Evolutionary conservation across 2,888 invertebrate species (phyloP).

Genomic region (Ernsta delagoae): DNA sequence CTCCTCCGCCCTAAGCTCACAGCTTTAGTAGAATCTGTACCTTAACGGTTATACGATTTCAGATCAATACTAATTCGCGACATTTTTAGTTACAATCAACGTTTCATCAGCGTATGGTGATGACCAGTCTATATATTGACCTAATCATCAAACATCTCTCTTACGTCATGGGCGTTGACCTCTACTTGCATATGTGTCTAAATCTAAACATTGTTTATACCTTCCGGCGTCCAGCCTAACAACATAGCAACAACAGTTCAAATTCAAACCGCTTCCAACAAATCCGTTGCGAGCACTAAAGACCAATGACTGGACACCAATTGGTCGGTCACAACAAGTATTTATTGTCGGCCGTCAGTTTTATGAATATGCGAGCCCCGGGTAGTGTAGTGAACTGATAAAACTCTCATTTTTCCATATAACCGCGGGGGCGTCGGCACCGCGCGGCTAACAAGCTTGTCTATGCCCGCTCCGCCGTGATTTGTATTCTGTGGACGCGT

Average conservation of each 20-base stretch:
- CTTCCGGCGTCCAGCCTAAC: too few relatives aligned
- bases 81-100: too few relatives aligned
- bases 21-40: too few relatives aligned
- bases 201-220: too few relatives aligned
- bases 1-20: too few relatives aligned
- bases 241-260: conserved; percentile 7
- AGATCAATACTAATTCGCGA: too few relatives aligned
- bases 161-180: neutral
- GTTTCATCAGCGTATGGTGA: too few relatives aligned
- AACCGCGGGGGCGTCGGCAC: conserved; percentile 35
- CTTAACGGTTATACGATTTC: too few relatives aligned
- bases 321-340: conserved; percentile 54
- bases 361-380: conserved; percentile 73
- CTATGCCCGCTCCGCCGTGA: conserved; percentile 1
- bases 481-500: neutral
- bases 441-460: neutral
- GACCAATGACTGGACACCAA: conserved; percentile 37
- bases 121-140: neutral
- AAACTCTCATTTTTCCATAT: conserved; percentile 70
- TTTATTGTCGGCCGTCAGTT: conserved; percentile 61
- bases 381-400: conserved; percentile 50
- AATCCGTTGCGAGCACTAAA: too few relatives aligned
- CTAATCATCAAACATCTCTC: neutral
- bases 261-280: too few relatives aligned
- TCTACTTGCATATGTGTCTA: neutral